Evolutionary conservation across 2,888 invertebrate genomes (phyloP), one percentile per base, ranked within the genome.

Genomic region (Cerastis leucographa): DNA sequence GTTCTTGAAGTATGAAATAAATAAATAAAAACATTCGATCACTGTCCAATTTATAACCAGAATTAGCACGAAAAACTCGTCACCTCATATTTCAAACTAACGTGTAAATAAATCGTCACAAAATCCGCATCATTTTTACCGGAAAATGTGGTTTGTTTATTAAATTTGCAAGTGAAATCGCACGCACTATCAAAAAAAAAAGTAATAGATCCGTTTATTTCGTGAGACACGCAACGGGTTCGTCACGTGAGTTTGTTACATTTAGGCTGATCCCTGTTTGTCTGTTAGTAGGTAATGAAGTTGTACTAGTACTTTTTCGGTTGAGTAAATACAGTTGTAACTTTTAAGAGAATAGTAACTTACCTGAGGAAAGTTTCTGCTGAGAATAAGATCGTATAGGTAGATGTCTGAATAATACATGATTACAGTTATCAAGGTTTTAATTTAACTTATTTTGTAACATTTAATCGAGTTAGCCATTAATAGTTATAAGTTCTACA

Each of bases 151-250:
- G 22, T 69, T 85, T 71, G 56, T 80, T 81, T 68, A 73, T 78
- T 81, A 71, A 74, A 87, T 89, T 89, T 87, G 88, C 84, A 87
- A 89, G 78, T 87, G 62, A 88, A 90, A 88, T 88, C 44, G 71
- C 76, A 79, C 72, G 71, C 80, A 76, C 70, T 78, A 80, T 82
- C 0, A 54, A 9, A 56, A 85, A 87, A 85, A 88, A 42, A 64
- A n/a, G n/a, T 88, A 87, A 89, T 79, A 81, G 87, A 91, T 90
- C 82, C 83, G 81, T 88, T 87, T 88, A 84, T 90, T 82, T 70
- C 91, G 89, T 91, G 91, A 74, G 71, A 67, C 91, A 91, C 90
- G 91, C 90, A 73, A 91, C 25, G 19, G 19, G 25, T 14, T 0
- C 40, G 64, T 81, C 56, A 82, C 84, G 83, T 78, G 74, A 81